Conservation (phyloP, 2,797 vertebrate genomes). For the Poecile montanus region DNA sequence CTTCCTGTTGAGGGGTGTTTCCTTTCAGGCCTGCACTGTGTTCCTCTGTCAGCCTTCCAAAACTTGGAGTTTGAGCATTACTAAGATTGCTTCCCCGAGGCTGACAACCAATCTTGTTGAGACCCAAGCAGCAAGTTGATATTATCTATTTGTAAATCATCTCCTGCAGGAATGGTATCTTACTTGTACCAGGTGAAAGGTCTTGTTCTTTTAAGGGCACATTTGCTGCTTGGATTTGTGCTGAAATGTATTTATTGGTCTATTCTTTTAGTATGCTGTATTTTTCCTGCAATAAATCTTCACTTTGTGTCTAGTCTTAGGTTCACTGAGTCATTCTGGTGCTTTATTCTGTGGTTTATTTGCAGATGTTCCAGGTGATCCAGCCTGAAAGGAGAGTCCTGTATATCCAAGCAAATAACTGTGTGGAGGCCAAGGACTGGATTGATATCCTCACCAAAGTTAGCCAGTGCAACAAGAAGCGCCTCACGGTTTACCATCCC, state of each 20-base stretch:
- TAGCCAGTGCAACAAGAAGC: conserved; percentile 96
- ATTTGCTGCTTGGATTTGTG: background rate
- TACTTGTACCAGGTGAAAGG: conserved; percentile 2
- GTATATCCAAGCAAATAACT: conserved; percentile 98
- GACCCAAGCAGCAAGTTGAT: background rate
- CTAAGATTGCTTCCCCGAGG: background rate
- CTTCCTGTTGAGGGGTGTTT: background rate
- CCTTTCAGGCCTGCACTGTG: background rate
- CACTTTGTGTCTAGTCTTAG: background rate
- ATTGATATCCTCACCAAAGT: conserved; percentile 98
- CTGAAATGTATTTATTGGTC: background rate
- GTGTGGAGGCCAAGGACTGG: conserved; percentile 98
- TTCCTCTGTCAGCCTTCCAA: conserved; percentile 20
- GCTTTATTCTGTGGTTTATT: background rate
- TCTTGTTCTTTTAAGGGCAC: background rate
- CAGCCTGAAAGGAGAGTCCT: conserved; percentile 92
- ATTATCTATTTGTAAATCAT: conserved; percentile 37
- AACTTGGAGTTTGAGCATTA: background rate
- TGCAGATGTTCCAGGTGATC: conserved; percentile 98
- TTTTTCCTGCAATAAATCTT: background rate
- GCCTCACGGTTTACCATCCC: conserved; percentile 93
- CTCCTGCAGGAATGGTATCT: background rate
- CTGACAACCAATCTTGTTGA: background rate
- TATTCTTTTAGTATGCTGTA: background rate
- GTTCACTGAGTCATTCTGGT: background rate